A percentile compares a stretch with the other conserved stretches of the same genome.
Evolutionary conservation across 2,888 invertebrate species (phyloP).

Genomic region (Drosophila yooni): DNA sequence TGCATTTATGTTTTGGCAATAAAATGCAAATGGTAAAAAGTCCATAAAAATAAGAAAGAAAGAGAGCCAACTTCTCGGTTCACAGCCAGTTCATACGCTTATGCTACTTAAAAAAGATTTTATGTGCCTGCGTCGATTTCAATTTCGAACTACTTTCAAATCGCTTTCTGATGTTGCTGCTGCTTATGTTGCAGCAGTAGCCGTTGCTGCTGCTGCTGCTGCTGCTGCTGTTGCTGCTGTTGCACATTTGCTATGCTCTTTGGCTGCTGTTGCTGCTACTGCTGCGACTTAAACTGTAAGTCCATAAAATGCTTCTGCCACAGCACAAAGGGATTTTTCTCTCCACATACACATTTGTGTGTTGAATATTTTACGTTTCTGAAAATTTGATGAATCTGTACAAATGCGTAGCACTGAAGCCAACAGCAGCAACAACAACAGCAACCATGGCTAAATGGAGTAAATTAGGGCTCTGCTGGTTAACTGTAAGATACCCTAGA

Average conservation of each 20-base stretch:
- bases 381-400: constrained; percentile 82
- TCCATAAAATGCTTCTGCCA: constrained; percentile 79
- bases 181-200: constrained; percentile 16
- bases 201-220: neutral
- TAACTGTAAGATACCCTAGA: constrained; percentile 25
- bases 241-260: constrained; percentile 74
- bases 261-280: constrained; percentile 46
- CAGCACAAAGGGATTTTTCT: constrained; percentile 70
- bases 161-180: constrained; percentile 57
- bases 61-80: constrained; percentile 27
- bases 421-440: constrained; percentile 39
- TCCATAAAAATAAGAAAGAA: constrained; percentile 52
- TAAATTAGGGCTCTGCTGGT: neutral
- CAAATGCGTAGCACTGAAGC: constrained; percentile 73
- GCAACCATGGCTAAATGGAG: constrained; percentile 40
- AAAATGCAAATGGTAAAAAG: constrained; percentile 78
- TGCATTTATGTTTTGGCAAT: constrained; percentile 78
- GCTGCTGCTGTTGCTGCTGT: constrained; percentile 42
- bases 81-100: constrained; percentile 68
- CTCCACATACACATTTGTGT: constrained; percentile 16
- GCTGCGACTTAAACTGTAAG: constrained; percentile 70
- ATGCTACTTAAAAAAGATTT: constrained; percentile 73
- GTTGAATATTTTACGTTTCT: constrained; percentile 74
- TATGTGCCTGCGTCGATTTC: constrained; percentile 67
- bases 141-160: constrained; percentile 75